phyloP scores from a whole-genome alignment of 2,113 vertebrate genomes.

The Antigone vipio region DNA sequence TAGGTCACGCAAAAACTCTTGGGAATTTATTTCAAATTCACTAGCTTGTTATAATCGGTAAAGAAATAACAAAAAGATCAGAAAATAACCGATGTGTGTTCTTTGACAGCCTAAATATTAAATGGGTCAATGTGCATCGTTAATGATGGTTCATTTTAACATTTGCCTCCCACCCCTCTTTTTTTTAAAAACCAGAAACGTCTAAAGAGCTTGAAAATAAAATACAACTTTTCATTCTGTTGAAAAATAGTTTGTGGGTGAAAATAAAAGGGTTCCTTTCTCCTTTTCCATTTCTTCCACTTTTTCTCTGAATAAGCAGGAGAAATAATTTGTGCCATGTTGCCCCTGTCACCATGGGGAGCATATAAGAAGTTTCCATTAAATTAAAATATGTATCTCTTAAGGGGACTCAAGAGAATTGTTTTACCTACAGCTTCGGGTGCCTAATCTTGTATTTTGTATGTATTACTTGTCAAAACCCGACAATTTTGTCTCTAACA shows the following conservation, averaged over 20 bases:
- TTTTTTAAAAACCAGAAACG: not conserved
- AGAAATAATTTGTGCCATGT: not conserved
- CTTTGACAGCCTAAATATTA: not conserved
- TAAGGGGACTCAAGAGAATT: not conserved
- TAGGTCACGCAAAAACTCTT: not conserved
- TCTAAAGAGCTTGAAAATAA: not conserved
- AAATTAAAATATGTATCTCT: not conserved
- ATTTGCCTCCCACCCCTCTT: not conserved
- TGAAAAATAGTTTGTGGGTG: not conserved
- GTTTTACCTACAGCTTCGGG: not conserved
- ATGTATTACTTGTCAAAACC: not conserved
- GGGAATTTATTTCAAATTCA: not conserved
- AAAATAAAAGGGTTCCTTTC: not conserved
- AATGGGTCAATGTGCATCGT: not conserved
- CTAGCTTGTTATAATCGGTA: not conserved
- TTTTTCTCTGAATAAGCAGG: not conserved
- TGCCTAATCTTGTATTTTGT: not conserved
- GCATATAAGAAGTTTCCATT: not conserved
- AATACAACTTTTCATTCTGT: not conserved
- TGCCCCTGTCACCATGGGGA: not conserved
- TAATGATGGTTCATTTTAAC: not conserved
- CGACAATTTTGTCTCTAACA: not conserved
- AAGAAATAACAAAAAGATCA: not conserved
- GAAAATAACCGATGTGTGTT: not conserved
- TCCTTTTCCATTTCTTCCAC: not conserved